Evolutionary conservation across 2,888 invertebrate species (phyloP).

Genomic region (Tryphoninae sp.): DNA sequence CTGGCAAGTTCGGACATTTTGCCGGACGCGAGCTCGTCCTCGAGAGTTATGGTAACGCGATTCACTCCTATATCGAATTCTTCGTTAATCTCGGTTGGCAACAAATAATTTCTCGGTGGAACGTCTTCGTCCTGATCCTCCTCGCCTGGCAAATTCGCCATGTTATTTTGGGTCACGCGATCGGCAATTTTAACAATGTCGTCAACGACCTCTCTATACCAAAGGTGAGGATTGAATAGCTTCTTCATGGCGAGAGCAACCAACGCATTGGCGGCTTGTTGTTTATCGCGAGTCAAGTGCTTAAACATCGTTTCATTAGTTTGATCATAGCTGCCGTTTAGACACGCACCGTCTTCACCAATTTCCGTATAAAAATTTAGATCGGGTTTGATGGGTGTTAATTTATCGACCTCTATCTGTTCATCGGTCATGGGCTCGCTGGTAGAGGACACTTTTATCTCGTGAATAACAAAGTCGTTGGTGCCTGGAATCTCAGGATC

Average conservation of each 20-base stretch:
- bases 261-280: constrained; percentile 84
- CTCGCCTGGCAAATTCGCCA: constrained; percentile 83
- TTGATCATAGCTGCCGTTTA: constrained; percentile 75
- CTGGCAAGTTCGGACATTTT: constrained; percentile 78
- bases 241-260: constrained; percentile 84
- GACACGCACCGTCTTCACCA: constrained; percentile 77
- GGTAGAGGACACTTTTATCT: constrained; percentile 67
- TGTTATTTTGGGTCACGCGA: constrained; percentile 80
- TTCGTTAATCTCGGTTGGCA: constrained; percentile 78
- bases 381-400: constrained; percentile 77
- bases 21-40: constrained; percentile 82
- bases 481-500: constrained; percentile 69
- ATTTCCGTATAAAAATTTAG: constrained; percentile 79
- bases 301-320: constrained; percentile 82
- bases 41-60: constrained; percentile 80
- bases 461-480: constrained; percentile 73
- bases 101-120: constrained; percentile 80
- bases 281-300: constrained; percentile 74
- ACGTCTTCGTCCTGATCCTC: constrained; percentile 83
- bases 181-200: constrained; percentile 83
- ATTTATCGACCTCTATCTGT: constrained; percentile 74
- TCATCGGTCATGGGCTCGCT: constrained; percentile 73
- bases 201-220: constrained; percentile 84
- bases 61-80: constrained; percentile 81
- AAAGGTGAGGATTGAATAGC: constrained; percentile 83